phyloP scores from a whole-genome alignment of 2,888 invertebrate genomes.

The Nomada fucata region DNA sequence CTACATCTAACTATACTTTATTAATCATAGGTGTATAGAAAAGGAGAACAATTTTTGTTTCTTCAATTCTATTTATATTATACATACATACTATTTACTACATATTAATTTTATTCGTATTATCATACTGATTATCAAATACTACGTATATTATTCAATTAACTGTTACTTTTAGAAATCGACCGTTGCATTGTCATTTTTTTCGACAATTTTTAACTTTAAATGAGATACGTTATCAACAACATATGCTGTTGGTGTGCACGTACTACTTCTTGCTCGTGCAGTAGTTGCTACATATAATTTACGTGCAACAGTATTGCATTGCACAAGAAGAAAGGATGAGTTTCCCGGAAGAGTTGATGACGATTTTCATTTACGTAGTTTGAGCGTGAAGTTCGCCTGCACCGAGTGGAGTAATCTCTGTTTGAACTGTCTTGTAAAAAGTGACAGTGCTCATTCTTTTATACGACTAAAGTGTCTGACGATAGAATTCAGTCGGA shows the following conservation, averaged over 20 bases:
- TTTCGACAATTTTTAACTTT: constrained; percentile 16
- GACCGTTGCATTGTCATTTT: constrained; percentile 3
- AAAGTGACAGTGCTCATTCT: background rate
- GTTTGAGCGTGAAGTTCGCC: background rate
- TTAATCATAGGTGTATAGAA: too few relatives aligned
- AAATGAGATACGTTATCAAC: constrained; percentile 36
- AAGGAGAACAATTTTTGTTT: too few relatives aligned
- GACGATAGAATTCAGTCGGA: background rate
- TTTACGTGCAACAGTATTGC: background rate
- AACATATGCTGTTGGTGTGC: background rate
- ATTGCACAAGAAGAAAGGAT: background rate
- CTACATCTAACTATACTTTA: too few relatives aligned
- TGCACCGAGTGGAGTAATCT: background rate
- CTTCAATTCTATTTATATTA: too few relatives aligned
- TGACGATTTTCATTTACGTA: background rate
- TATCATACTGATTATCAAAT: too few relatives aligned
- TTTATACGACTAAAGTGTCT: background rate
- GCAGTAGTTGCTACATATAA: background rate
- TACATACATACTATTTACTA: too few relatives aligned
- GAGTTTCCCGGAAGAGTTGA: constrained; percentile 1
- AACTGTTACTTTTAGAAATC: constrained; percentile 3
- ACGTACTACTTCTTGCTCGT: background rate
- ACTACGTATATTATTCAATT: too few relatives aligned
- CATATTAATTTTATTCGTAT: too few relatives aligned
- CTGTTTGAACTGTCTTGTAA: background rate